Conservation (phyloP, 2,113 vertebrate species). For the Numida meleagris region DNA sequence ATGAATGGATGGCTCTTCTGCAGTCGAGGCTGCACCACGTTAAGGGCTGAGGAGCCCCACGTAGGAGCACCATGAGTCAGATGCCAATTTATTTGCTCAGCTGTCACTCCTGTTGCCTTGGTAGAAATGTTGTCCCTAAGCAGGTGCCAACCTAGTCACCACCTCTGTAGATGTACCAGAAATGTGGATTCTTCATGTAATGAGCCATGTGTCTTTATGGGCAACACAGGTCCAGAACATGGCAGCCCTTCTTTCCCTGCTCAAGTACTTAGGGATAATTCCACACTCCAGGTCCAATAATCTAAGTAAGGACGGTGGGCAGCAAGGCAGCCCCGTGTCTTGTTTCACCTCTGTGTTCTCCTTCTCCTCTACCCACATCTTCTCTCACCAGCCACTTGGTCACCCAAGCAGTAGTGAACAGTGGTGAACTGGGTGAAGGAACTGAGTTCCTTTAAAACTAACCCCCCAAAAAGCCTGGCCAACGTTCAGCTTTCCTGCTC, state of each 20-base stretch:
- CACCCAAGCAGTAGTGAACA: too few species aligned
- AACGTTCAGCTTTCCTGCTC: too few species aligned
- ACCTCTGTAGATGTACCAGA: not conserved
- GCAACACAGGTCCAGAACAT: fast-evolving
- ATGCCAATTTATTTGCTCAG: not conserved
- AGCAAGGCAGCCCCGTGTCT: too few species aligned
- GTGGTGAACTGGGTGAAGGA: too few species aligned
- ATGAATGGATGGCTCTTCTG: not conserved
- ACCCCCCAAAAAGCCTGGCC: too few species aligned
- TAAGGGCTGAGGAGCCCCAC: not conserved
- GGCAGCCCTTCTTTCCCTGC: not conserved
- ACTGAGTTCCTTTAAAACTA: too few species aligned
- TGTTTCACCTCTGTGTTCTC: too few species aligned
- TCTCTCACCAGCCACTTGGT: too few species aligned
- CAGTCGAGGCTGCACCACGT: not conserved
- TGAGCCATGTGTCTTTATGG: not conserved
- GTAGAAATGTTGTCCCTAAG: not conserved
- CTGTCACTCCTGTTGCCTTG: not conserved
- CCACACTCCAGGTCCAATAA: too few species aligned
- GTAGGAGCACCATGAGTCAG: not conserved
- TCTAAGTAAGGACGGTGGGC: too few species aligned
- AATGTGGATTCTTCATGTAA: not conserved
- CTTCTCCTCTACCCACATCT: too few species aligned
- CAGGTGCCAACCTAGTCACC: not conserved
- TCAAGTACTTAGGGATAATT: not conserved